phyloP scores from a whole-genome alignment of 2,888 invertebrate species.

The Drosophila quinaria region DNA sequence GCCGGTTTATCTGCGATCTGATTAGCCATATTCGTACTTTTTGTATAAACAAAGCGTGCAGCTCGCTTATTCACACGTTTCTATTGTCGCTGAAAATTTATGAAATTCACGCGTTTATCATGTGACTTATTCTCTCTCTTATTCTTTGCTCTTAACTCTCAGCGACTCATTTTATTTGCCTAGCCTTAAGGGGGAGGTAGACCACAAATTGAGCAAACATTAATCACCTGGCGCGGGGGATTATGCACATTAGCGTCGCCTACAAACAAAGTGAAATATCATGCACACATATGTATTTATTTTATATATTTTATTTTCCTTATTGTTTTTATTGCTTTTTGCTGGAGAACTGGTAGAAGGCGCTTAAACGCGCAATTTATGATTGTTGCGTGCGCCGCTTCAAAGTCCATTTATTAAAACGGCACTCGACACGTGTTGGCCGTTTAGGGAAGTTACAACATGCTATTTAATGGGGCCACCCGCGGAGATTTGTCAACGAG shows the following conservation, averaged over 20 bases:
- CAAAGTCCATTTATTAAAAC: slow-evolving; percentile 38
- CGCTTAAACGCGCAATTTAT: slow-evolving; percentile 34
- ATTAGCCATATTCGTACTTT: slow-evolving; percentile 45
- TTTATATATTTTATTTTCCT: slow-evolving; percentile 9
- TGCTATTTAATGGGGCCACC: slow-evolving; percentile 12
- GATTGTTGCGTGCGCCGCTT: slow-evolving; percentile 38
- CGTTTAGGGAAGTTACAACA: slow-evolving; percentile 42
- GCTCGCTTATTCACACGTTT: slow-evolving; percentile 70
- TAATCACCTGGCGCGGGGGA: slow-evolving; percentile 44
- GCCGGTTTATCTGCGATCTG: slow-evolving; percentile 65
- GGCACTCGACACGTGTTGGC: slow-evolving; percentile 56
- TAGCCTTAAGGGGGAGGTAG: slow-evolving; percentile 3
- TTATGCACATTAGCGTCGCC: slow-evolving; percentile 45
- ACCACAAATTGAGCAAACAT: slow-evolving; percentile 61
- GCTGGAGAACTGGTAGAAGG: slow-evolving; percentile 1
- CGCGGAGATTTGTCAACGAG: slow-evolving; percentile 15
- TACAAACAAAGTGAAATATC: slow-evolving; percentile 21
- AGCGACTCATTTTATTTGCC: slow-evolving; percentile 23
- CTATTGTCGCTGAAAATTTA: slow-evolving; percentile 59
- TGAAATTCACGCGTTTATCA: slow-evolving; percentile 70
- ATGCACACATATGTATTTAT: neutral
- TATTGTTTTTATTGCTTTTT: slow-evolving; percentile 10
- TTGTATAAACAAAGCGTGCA: slow-evolving; percentile 61
- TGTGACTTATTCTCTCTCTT: slow-evolving; percentile 56
- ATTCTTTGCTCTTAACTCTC: slow-evolving; percentile 11